Evolutionary conservation across 2,888 invertebrate genomes (phyloP).

Genomic region (Pristionchus maxplancki): DNA sequence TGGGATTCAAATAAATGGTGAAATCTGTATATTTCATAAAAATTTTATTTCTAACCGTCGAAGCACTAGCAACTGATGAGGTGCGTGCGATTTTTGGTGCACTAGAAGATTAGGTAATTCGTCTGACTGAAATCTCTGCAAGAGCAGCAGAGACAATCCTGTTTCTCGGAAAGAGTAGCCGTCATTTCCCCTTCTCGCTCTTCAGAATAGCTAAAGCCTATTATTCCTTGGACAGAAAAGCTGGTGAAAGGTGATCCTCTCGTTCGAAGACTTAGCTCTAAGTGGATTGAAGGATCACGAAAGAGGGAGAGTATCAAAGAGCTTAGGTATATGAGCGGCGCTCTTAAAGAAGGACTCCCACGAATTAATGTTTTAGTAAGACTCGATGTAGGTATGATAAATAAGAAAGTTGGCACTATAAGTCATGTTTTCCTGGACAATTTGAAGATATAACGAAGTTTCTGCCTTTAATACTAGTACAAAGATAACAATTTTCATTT

Average conservation of each 20-base stretch:
- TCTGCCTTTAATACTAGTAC: too few relatives aligned
- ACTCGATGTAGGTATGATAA: too few relatives aligned
- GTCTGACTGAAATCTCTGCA: background rate
- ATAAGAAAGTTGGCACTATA: too few relatives aligned
- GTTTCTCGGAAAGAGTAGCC: background rate
- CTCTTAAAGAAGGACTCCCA: too few relatives aligned
- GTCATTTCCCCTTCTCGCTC: background rate
- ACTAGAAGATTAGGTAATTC: background rate
- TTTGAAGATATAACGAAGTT: too few relatives aligned
- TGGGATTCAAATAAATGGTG: too few relatives aligned
- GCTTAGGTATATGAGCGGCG: background rate
- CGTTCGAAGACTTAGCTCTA: background rate
- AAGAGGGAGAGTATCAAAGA: background rate
- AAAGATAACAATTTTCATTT: too few relatives aligned
- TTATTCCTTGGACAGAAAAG: background rate
- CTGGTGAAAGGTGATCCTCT: background rate
- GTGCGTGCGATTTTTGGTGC: background rate
- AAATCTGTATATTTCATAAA: too few relatives aligned
- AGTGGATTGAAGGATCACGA: constrained; percentile 1
- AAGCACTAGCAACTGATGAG: too few relatives aligned
- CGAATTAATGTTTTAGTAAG: too few relatives aligned
- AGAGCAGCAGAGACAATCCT: background rate
- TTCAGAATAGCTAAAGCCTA: background rate
- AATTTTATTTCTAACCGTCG: too few relatives aligned
- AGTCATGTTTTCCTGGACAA: too few relatives aligned